These are phyloP conservation scores for Gandaritis pyraliata DNA, from an alignment of 2,888 invertebrate species.

Conservation along the genomic window DNA sequence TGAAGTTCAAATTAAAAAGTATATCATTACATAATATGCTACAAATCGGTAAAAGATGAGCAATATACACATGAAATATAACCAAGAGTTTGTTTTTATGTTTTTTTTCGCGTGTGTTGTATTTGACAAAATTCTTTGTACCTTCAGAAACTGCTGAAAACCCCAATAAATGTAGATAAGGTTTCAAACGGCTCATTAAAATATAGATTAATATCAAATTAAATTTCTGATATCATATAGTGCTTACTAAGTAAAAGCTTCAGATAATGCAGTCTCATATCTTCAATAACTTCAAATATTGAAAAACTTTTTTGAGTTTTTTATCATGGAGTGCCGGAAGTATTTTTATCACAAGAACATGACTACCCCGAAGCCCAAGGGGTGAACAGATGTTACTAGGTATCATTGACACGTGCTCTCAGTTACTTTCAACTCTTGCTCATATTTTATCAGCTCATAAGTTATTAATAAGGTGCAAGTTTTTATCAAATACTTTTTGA, in stretches of 20 bases:
- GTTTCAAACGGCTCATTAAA: no score
- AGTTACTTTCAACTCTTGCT: slow-evolving; percentile 16
- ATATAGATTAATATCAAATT: no score
- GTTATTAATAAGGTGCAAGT: slow-evolving; percentile 4
- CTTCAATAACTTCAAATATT: slow-evolving; percentile 19
- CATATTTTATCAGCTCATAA: slow-evolving; percentile 8
- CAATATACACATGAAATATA: no score
- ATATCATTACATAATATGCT: no score
- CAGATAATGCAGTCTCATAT: background rate
- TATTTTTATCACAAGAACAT: slow-evolving; percentile 28
- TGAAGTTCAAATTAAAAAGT: no score
- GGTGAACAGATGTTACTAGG: slow-evolving; percentile 20
- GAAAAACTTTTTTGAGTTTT: slow-evolving; percentile 4
- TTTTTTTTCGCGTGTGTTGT: no score
- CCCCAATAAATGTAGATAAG: no score
- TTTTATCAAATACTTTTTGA: background rate
- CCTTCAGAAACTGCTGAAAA: no score
- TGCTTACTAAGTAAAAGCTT: background rate
- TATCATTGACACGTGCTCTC: slow-evolving; percentile 25
- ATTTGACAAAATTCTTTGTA: no score
- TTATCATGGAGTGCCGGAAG: slow-evolving; percentile 9
- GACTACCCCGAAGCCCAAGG: slow-evolving; percentile 17
- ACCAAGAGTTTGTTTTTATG: no score
- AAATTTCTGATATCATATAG: no score
- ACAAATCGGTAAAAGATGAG: no score